Evolutionary conservation across 2,797 vertebrate species (phyloP).

Genomic region (Orestias chungarensis): DNA sequence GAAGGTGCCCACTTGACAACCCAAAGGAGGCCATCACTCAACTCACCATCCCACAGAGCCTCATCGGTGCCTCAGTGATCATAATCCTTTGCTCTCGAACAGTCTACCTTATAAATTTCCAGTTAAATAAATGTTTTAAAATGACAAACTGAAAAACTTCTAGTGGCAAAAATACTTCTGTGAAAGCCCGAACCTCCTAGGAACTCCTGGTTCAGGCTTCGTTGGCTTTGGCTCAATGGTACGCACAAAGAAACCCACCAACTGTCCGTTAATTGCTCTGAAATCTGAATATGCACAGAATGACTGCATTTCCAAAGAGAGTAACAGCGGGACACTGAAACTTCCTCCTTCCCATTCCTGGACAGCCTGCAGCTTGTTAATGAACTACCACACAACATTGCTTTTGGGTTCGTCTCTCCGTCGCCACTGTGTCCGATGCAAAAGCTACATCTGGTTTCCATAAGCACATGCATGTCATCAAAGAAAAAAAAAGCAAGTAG

Average conservation of each 20-base stretch:
- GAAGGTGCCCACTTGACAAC: too few species aligned
- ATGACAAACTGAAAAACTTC: background rate
- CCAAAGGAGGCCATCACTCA: too few species aligned
- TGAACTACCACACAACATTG: conserved; percentile 44
- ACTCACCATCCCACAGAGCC: too few species aligned
- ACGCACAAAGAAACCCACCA: conserved; percentile 22
- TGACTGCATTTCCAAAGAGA: conserved; percentile 35
- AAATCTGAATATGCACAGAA: conserved; percentile 35
- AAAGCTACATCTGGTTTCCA: conserved; percentile 75
- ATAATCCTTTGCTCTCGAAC: too few species aligned
- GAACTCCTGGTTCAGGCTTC: conserved; percentile 76
- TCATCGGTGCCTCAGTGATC: too few species aligned
- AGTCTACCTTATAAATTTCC: background rate
- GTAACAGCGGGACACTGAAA: background rate
- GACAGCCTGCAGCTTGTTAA: conserved; percentile 42
- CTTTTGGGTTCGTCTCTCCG: conserved; percentile 29
- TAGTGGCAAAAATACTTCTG: background rate
- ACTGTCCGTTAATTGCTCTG: conserved; percentile 20
- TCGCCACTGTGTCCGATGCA: conserved; percentile 31
- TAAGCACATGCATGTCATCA: conserved; percentile 71
- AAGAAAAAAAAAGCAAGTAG: conserved; percentile 28
- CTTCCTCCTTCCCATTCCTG: conserved; percentile 2
- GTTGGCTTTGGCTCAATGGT: conserved; percentile 59
- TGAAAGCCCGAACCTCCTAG: too few species aligned
- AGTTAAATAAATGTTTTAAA: background rate